Percentiles rank a stretch among this genome's conserved stretches.
Evolutionary conservation across 2,888 invertebrate species (phyloP).

Genomic region (Tubulanus polymorphus): DNA sequence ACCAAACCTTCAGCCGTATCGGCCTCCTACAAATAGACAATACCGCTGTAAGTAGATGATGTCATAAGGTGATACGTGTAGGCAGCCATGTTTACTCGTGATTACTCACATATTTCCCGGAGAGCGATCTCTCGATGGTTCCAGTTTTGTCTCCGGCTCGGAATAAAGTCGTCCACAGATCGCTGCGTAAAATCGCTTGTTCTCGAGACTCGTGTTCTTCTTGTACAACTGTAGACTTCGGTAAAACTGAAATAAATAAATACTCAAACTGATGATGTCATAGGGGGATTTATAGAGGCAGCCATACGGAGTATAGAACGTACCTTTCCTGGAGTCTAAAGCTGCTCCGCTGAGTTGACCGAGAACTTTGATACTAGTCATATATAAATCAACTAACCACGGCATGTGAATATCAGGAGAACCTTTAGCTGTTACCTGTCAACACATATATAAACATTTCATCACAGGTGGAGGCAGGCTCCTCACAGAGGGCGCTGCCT

Average conservation of each 20-base stretch:
- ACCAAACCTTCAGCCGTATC: too few relatives aligned
- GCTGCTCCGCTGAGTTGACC: constrained; percentile 45
- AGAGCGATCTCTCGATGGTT: constrained; percentile 45
- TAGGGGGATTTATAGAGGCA: neutral
- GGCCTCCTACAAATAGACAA: too few relatives aligned
- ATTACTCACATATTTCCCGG: constrained; percentile 42
- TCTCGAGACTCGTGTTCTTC: constrained; percentile 15
- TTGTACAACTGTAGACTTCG: neutral
- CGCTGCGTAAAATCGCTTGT: constrained; percentile 42
- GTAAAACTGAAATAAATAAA: neutral
- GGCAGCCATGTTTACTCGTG: too few relatives aligned
- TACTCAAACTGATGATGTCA: neutral
- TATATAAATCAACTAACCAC: constrained; percentile 49
- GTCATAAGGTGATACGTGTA: too few relatives aligned
- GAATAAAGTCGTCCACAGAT: constrained; percentile 50
- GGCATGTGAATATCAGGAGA: constrained; percentile 43
- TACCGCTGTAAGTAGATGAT: too few relatives aligned
- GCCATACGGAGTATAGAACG: neutral
- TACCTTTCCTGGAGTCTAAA: constrained; percentile 25
- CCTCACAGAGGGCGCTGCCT: too few relatives aligned
- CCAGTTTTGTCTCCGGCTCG: constrained; percentile 46
- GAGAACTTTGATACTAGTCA: constrained; percentile 39
- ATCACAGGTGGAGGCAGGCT: too few relatives aligned
- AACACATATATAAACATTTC: too few relatives aligned
- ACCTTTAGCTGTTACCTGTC: constrained; percentile 46